These are phyloP conservation scores for Canis aureus DNA, from an alignment of 2,113 vertebrate genomes.

Conservation along the genomic window DNA sequence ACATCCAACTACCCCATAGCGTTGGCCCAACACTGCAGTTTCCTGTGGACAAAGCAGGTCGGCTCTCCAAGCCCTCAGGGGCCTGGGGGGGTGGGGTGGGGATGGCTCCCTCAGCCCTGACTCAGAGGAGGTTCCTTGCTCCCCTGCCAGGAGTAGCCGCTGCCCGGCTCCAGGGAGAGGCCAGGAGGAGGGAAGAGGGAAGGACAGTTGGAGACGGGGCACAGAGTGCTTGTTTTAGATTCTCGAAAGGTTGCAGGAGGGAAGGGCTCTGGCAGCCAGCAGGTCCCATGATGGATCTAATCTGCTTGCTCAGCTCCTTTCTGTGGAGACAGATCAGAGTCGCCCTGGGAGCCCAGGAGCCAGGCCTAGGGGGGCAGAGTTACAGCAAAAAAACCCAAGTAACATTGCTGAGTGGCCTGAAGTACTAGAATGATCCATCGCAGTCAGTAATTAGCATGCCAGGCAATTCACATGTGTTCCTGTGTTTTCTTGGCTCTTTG, in stretches of 20 bases:
- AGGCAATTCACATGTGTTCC: no score
- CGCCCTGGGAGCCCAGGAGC: not conserved
- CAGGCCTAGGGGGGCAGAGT: not conserved
- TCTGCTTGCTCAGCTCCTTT: not conserved
- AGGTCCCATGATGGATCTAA: not conserved
- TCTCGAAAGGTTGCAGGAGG: not conserved
- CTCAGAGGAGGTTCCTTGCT: conserved; percentile 61
- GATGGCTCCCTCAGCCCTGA: conserved; percentile 57
- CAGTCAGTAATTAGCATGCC: not conserved
- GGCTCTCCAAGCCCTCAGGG: conserved; percentile 60
- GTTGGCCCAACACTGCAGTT: not conserved
- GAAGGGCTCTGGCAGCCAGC: not conserved
- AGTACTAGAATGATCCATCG: not conserved
- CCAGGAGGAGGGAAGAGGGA: not conserved
- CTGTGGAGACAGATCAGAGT: not conserved
- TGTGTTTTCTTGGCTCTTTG: not conserved
- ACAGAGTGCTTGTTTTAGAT: not conserved
- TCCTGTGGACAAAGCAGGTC: conserved; percentile 52
- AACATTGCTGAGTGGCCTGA: not conserved
- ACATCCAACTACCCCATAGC: not conserved
- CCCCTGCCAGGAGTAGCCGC: not conserved
- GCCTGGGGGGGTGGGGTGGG: conserved; percentile 26
- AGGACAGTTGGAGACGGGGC: not conserved
- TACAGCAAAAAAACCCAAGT: not conserved
- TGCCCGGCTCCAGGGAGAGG: conserved; percentile 29